These are phyloP conservation scores for Clarias macrocephalus DNA, from an alignment of 2,113 vertebrate species.

Conservation along the genomic window DNA sequence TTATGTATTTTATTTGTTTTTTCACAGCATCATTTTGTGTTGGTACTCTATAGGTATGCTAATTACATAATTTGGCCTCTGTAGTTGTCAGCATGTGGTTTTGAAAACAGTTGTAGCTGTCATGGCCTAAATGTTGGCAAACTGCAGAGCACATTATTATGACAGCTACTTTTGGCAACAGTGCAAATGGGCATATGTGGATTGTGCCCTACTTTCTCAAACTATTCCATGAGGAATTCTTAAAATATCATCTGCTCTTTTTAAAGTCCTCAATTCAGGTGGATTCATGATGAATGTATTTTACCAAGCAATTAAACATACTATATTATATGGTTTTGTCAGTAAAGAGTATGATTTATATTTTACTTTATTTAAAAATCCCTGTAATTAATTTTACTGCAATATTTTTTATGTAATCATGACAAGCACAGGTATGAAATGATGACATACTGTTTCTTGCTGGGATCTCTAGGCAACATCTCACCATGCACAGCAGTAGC, in stretches of 20 bases:
- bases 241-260: conserved; percentile 27
- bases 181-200: conserved; percentile 17
- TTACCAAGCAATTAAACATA: neutral
- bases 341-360: neutral
- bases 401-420: neutral
- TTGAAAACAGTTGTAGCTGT: conserved; percentile 23
- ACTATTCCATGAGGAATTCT: conserved; percentile 31
- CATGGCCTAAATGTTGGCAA: conserved; percentile 10
- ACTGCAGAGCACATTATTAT: conserved; percentile 34
- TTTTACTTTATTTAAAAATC: neutral
- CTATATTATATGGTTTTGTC: neutral
- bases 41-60: neutral
- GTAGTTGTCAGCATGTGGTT: conserved; percentile 19
- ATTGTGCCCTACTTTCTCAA: conserved; percentile 32
- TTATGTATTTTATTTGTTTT: neutral
- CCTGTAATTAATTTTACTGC: neutral
- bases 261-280: conserved; percentile 29
- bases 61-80: conserved; percentile 10
- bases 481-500: neutral
- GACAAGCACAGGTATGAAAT: neutral
- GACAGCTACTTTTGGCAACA: conserved; percentile 36
- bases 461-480: neutral
- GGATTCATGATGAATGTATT: neutral
- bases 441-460: neutral
- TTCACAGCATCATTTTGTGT: too few species aligned